These are phyloP conservation scores for Apis dorsata DNA, from an alignment of 1,140 invertebrate genomes.

Conservation along the genomic window DNA sequence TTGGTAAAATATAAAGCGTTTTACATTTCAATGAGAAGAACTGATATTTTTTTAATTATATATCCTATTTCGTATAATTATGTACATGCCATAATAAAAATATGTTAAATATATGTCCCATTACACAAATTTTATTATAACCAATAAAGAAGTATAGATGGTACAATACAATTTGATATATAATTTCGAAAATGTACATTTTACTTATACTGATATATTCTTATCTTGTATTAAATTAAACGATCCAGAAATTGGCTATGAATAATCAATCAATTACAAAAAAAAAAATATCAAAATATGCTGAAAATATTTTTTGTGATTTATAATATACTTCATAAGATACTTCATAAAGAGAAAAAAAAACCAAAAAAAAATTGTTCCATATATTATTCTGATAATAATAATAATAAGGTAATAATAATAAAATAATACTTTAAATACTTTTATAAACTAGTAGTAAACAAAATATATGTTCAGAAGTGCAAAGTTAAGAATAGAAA, in stretches of 20 bases:
- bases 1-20: constrained; percentile 5
- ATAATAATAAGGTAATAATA: too few species aligned
- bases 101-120: not conserved
- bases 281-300: not conserved
- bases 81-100: constrained; percentile 18
- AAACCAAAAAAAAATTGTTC: too few species aligned
- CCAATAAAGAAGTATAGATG: not conserved
- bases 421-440: too few species aligned
- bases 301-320: too few species aligned
- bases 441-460: too few species aligned
- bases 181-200: not conserved
- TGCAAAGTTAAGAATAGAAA: too few species aligned
- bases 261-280: not conserved
- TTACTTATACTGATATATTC: not conserved
- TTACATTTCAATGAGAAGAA: not conserved
- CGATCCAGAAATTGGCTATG: not conserved
- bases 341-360: too few species aligned
- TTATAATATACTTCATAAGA: too few species aligned
- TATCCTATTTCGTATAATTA: not conserved
- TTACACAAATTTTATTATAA: constrained; percentile 44
- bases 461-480: too few species aligned
- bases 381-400: too few species aligned
- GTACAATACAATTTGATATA: not conserved
- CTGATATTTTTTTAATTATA: not conserved
- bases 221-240: not conserved